phyloP scores from a whole-genome alignment of 2,797 vertebrate species.

The Crenuchus spilurus region DNA sequence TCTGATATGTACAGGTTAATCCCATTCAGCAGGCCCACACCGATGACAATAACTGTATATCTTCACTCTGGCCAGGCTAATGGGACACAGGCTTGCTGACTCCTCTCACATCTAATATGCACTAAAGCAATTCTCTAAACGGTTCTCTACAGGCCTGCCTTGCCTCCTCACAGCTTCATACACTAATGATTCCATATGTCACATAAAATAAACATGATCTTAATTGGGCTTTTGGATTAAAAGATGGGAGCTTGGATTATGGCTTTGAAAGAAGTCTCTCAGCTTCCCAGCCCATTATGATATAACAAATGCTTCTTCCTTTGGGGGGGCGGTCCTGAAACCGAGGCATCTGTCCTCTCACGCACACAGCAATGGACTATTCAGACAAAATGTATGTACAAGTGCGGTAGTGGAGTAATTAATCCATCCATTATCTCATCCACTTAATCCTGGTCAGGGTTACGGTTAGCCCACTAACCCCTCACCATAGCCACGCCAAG shows the following conservation, averaged over 20 bases:
- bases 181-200: constrained; percentile 54
- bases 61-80: constrained; percentile 66
- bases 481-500: too few species aligned
- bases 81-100: constrained; percentile 55
- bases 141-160: constrained; percentile 43
- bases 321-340: background rate
- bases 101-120: constrained; percentile 52
- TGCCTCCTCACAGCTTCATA: constrained; percentile 41
- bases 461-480: too few species aligned
- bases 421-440: too few species aligned
- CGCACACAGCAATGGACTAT: background rate
- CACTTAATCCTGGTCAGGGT: too few species aligned
- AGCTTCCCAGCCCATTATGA: constrained; percentile 11
- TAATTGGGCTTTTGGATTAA: constrained; percentile 46
- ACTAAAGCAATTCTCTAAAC: constrained; percentile 53
- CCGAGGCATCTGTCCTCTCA: background rate
- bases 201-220: constrained; percentile 53
- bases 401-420: too few species aligned
- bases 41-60: constrained; percentile 64
- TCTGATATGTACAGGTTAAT: constrained; percentile 69
- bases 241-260: constrained; percentile 25
- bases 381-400: background rate
- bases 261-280: constrained; percentile 21
- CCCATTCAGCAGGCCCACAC: constrained; percentile 68
- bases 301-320: constrained; percentile 17